Base-by-base conservation (phyloP, 2,888 invertebrate species). In the Maniola hyperantus region DNA sequence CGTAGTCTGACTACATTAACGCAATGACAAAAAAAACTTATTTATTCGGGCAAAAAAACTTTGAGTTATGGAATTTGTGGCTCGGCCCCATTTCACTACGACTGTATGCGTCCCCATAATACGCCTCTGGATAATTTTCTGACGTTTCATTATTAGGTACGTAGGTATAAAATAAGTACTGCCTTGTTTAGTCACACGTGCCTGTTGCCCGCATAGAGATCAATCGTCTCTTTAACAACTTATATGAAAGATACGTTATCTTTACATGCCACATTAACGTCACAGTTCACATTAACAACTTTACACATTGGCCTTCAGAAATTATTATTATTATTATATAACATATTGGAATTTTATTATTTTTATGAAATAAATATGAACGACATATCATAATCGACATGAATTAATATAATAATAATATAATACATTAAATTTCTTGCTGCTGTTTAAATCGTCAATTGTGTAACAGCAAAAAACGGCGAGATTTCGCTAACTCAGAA, bases 221-320 rank as follows among this genome's bases (percentile, higher is more conserved):
- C 18, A 42, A 57, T 20, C 18, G 42, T 42, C 39, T 42, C 20
- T 57, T 13, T 57, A 39, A 57, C 57, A 42, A 20, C 39, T 57
- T 57, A 20, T 20, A 57, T 39, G 57, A 57, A 57, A 18, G 39
- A 18, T 42, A 57, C 20, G 18, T 39, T 57, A 57, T 57, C 57
- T 57, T 13, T 18, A 39, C 33, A 6, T 6, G 55, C 20, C 13
- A 57, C 20, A 42, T 57, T 20, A 42, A 2, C 39, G 2, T 42
- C 57, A 57, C 18, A 54, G 42, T 57, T 15, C 42, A 26, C 42
- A 20, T 20, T 26, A 0, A 26, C 39, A 11, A 11, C 20, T 42
- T 39, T 18, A 42, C 15, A 10, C 57, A 42, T 57, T 42, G 39
- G 20, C 54, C 54, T 54, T 34, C 34, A 6, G 15, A 36, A 13